Evolutionary conservation across 2,888 invertebrate species (phyloP), one percentile per base, ranked within the genome.

Genomic region (Tiliacea aurago): DNA sequence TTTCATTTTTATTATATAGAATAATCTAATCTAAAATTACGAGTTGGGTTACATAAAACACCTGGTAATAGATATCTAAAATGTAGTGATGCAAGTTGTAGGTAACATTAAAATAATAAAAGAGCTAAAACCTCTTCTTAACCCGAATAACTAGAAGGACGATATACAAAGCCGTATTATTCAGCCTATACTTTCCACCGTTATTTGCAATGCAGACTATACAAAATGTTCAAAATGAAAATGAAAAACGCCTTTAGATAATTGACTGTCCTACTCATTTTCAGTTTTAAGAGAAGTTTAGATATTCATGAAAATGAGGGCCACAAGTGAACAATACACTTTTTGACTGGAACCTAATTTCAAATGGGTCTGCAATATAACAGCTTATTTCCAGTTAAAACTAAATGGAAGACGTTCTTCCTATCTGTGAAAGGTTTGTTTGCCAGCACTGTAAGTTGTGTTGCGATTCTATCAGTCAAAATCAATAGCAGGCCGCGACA

Each of bases 381-480:
- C 15, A 20, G 45, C 62, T 45, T 63, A 28, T 20, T 63, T 28
- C 28, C 4, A 43, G 63, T 68, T 68, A 47, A 61, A 67, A 49
- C n/a, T 37, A n/a, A 62, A 51, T 61, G 43, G 58, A 74, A 66
- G 49, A 65, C 70, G 80, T 65, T 75, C 41, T 45, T 58, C 53
- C n/a, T 83, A 79, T 73, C 74, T 72, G 56, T 74, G 70, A 70
- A 79, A 74, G 81, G 84, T 86, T 75, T 85, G 75, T 84, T 86
- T 84, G 73, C 73, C 61, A 63, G 75, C 59, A 81, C 82, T 83
- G 80, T 84, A 72, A 58, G 78, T 84, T 78, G 73, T 80, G 80
- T 82, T 86, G 83, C 87, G 84, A 84, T 87, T 87, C 73, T 89
- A 94, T 94, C 94, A 93, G 93, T 92, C 91, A 94, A 93, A 94